phyloP scores from a whole-genome alignment of 2,888 invertebrate species.

The Asteroscopus sphinx region DNA sequence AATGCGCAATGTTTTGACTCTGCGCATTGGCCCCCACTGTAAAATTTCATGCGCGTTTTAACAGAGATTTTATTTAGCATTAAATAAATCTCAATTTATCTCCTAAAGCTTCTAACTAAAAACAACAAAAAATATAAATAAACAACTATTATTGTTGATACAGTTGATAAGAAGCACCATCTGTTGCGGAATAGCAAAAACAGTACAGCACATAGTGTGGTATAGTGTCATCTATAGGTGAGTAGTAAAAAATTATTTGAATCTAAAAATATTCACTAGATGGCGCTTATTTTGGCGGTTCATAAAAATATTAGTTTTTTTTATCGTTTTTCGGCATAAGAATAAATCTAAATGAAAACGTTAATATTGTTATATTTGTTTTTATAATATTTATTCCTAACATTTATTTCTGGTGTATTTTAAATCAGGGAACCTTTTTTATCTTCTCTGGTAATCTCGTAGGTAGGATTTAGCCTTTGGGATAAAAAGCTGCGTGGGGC shows the following conservation, averaged over 20 bases:
- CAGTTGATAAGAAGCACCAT: constrained; percentile 52
- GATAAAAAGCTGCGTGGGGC: no score
- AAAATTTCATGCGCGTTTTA: constrained; percentile 82
- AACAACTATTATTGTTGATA: constrained; percentile 13
- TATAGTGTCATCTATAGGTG: constrained; percentile 59
- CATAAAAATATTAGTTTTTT: no score
- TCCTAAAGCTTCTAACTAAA: neutral
- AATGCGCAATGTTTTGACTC: constrained; percentile 89
- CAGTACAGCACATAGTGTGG: accelerated
- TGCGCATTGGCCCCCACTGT: constrained; percentile 84
- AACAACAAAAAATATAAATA: constrained; percentile 32
- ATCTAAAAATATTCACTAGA: neutral
- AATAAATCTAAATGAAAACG: no score
- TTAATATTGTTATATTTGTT: no score
- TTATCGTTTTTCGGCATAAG: no score
- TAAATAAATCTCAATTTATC: constrained; percentile 8
- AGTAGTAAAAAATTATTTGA: constrained; percentile 28
- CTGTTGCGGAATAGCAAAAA: constrained; percentile 54
- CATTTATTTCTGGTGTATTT: no score
- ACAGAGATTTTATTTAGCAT: constrained; percentile 9
- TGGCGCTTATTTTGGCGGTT: constrained; percentile 25
- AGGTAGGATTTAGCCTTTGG: no score
- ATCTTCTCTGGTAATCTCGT: no score
- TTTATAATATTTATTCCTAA: no score
- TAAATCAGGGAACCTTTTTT: no score